Percentiles rank a stretch among this genome's conserved stretches.
phyloP scores from a whole-genome alignment of 1,140 invertebrate genomes.

The Megathymus violae region DNA sequence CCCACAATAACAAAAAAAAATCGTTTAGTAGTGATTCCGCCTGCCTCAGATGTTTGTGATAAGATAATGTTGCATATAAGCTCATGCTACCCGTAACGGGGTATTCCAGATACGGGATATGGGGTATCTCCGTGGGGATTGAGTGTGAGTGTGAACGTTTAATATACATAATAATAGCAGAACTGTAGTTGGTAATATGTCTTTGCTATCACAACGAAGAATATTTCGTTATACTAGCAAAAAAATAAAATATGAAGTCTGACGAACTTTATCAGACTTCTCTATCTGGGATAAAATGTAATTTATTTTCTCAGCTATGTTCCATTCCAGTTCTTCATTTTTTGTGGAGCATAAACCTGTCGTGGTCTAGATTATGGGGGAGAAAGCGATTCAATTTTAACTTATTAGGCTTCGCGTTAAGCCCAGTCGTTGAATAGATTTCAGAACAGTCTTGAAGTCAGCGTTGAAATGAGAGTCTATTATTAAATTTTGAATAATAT shows the following conservation, averaged over 20 bases:
- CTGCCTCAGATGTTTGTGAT: no score
- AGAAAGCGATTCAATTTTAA: constrained; percentile 22
- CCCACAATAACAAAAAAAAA: no score
- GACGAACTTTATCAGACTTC: not conserved
- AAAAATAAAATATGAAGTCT: not conserved
- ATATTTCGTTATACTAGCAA: no score
- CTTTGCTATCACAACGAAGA: no score
- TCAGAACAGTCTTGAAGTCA: constrained; percentile 6
- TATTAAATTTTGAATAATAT: not conserved
- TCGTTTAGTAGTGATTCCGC: no score
- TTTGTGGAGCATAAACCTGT: not conserved
- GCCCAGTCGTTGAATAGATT: constrained; percentile 10
- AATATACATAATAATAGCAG: no score
- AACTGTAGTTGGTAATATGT: no score
- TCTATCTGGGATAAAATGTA: not conserved
- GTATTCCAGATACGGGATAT: no score
- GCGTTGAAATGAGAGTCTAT: not conserved
- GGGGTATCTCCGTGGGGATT: no score
- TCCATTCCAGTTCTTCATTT: not conserved
- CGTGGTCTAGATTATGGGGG: constrained; percentile 6
- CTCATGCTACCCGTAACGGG: no score
- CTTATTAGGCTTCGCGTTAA: constrained; percentile 5
- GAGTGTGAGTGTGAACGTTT: no score
- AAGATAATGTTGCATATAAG: no score
- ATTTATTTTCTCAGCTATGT: not conserved